phyloP scores from a whole-genome alignment of 2,888 invertebrate species.

The Agriopis marginaria region DNA sequence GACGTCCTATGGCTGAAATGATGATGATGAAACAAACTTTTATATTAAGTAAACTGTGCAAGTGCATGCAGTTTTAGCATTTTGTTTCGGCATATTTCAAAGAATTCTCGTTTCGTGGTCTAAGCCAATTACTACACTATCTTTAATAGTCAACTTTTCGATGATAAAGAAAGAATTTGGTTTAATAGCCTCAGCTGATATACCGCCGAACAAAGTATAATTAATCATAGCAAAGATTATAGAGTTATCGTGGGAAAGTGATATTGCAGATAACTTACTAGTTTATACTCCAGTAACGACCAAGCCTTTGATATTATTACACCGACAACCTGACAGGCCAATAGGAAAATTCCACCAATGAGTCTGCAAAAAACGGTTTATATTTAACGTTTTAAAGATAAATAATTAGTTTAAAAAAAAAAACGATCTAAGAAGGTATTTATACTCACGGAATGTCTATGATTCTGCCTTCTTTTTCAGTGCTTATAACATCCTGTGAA shows the following conservation, averaged over 20 bases:
- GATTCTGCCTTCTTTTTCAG: constrained; percentile 25
- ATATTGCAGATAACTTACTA: constrained; percentile 24
- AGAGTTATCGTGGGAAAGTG: constrained; percentile 15
- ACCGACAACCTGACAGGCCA: constrained; percentile 24
- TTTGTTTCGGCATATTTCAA: not conserved
- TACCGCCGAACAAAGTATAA: not conserved
- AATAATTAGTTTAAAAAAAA: not conserved
- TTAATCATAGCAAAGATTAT: not conserved
- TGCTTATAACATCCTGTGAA: constrained; percentile 27
- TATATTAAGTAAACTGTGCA: not conserved
- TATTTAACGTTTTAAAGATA: not conserved
- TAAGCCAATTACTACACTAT: constrained; percentile 9
- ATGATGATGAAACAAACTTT: not conserved
- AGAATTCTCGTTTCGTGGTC: not conserved
- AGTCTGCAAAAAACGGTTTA: constrained; percentile 34
- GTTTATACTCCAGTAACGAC: constrained; percentile 27
- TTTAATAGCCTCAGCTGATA: not conserved
- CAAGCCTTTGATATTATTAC: constrained; percentile 17
- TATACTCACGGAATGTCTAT: constrained; percentile 38
- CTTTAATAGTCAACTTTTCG: constrained; percentile 3
- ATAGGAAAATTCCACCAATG: constrained; percentile 30
- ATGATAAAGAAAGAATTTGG: constrained; percentile 8
- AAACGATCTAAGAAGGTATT: not conserved
- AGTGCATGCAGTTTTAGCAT: not conserved
- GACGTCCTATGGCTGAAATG: no score